Percentiles rank a stretch among this genome's conserved stretches.
These are phyloP conservation scores for Brachynemurus nebulosus DNA, from an alignment of 2,888 invertebrate species.

Conservation along the genomic window DNA sequence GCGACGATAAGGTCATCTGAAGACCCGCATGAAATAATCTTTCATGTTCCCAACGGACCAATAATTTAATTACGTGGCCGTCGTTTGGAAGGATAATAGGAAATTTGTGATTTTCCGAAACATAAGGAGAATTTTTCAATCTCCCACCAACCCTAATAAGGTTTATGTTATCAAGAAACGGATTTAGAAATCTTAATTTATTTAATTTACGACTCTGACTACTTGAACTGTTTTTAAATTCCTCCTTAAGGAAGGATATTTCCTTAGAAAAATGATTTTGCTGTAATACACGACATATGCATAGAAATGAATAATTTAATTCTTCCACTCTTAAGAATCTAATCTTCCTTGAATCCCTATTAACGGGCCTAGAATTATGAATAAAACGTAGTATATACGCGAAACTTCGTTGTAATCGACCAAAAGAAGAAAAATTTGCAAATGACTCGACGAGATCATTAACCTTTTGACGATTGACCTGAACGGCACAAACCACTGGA, in stretches of 20 bases:
- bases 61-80: neutral
- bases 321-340: too few relatives aligned
- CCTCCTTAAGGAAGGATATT: neutral
- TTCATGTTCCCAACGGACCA: neutral
- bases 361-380: neutral
- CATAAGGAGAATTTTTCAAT: neutral
- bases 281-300: neutral
- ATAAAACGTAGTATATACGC: neutral
- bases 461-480: neutral
- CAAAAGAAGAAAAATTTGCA: neutral
- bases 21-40: neutral
- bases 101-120: neutral
- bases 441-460: neutral
- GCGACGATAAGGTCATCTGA: neutral
- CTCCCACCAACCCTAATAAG: neutral
- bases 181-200: neutral
- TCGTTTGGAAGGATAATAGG: neutral
- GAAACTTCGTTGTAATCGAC: neutral
- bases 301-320: neutral
- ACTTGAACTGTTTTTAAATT: neutral
- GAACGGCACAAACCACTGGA: neutral
- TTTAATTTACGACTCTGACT: neutral
- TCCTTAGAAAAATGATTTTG: neutral
- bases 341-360: too few relatives aligned
- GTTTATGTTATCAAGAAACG: neutral